These are phyloP conservation scores for Gephyroberyx darwinii DNA, from an alignment of 2,797 vertebrate genomes.

Conservation along the genomic window DNA sequence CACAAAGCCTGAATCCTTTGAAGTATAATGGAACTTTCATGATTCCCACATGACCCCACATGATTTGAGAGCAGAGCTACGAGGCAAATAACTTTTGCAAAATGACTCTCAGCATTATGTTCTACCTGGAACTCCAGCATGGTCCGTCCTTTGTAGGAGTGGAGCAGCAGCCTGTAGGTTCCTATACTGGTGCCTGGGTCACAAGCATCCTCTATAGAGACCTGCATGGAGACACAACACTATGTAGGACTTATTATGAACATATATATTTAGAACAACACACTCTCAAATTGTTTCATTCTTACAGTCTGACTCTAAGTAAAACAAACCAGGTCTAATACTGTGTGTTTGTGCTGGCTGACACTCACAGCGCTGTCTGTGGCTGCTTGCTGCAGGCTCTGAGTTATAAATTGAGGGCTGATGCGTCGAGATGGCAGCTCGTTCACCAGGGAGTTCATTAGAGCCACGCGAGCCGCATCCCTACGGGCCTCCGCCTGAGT, in stretches of 20 bases:
- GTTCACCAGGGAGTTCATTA: constrained; percentile 93
- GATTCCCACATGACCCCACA: constrained; percentile 13
- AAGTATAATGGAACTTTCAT: constrained; percentile 15
- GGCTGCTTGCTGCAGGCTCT: constrained; percentile 86
- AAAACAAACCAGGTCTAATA: background rate
- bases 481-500: constrained; percentile 91
- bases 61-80: constrained; percentile 38
- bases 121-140: constrained; percentile 94
- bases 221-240: constrained; percentile 74
- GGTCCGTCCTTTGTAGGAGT: constrained; percentile 87
- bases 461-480: constrained; percentile 90
- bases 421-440: constrained; percentile 89
- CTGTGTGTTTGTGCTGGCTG: background rate
- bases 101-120: background rate
- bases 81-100: constrained; percentile 15
- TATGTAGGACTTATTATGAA: background rate
- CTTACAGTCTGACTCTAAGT: background rate
- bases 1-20: constrained; percentile 13
- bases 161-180: constrained; percentile 88
- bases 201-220: constrained; percentile 83
- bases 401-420: constrained; percentile 87
- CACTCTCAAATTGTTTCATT: background rate
- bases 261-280: background rate
- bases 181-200: constrained; percentile 90
- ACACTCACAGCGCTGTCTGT: constrained; percentile 85